A percentile compares a stretch with the other conserved stretches of the same genome.
Evolutionary conservation across 2,888 invertebrate genomes (phyloP).

Genomic region (Halictus ligatus): DNA sequence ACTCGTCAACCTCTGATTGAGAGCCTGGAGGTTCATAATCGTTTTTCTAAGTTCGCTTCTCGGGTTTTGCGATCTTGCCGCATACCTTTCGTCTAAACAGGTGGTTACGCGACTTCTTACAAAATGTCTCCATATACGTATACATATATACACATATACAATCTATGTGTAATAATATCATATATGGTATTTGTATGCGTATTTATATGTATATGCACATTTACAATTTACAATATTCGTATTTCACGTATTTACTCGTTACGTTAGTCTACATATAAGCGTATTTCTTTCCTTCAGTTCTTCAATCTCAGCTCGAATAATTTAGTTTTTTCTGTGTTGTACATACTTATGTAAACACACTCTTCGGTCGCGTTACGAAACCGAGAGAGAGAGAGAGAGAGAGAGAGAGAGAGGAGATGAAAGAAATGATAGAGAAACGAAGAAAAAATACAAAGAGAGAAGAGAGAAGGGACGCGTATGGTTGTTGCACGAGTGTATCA

Average conservation of each 20-base stretch:
- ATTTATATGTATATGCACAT: too few relatives aligned
- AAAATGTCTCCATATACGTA: not conserved
- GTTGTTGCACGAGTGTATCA: not conserved
- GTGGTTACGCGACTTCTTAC: not conserved
- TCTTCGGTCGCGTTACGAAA: not conserved
- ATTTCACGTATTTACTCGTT: not conserved
- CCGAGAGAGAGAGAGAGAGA: not conserved
- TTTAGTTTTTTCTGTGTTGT: not conserved
- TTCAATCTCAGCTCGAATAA: not conserved
- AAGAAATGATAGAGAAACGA: not conserved
- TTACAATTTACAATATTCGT: not conserved
- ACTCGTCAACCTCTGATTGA: too few relatives aligned
- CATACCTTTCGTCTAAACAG: not conserved
- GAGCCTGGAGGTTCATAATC: too few relatives aligned
- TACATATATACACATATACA: not conserved
- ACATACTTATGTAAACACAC: not conserved
- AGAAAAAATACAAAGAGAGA: not conserved
- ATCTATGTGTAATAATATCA: too few relatives aligned
- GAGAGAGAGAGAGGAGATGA: too few relatives aligned
- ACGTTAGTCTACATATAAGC: constrained; percentile 7
- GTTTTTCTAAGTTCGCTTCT: not conserved
- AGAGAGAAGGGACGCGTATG: not conserved
- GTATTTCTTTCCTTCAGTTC: constrained; percentile 15
- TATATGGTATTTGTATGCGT: too few relatives aligned
- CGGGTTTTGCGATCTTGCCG: not conserved